phyloP scores from a whole-genome alignment of 2,888 invertebrate species.

The Nemoura dubitans region DNA sequence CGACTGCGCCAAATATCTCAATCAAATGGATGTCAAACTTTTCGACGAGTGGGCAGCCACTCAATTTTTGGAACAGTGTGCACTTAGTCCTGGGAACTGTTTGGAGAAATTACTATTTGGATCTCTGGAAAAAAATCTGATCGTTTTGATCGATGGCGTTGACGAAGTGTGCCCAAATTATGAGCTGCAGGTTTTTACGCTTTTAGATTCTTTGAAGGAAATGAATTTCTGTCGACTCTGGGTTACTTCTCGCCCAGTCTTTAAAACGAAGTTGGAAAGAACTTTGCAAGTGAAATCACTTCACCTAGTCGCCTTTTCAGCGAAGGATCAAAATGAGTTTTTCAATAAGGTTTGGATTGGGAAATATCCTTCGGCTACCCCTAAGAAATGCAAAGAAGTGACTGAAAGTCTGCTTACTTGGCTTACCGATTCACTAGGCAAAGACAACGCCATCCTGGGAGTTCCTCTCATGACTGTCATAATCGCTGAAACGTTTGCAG shows the following conservation, averaged over 20 bases:
- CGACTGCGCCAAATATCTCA: not conserved
- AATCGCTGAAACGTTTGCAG: no score
- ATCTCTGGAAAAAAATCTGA: not conserved
- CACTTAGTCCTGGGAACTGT: not conserved
- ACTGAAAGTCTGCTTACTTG: no score
- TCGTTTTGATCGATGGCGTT: not conserved
- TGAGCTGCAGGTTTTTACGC: not conserved
- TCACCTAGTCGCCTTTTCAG: no score
- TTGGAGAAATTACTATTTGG: not conserved
- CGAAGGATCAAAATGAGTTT: no score
- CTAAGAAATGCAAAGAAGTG: no score
- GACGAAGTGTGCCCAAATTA: not conserved
- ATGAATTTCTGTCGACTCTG: not conserved
- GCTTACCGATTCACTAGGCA: no score
- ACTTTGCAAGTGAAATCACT: no score
- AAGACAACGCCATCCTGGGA: no score
- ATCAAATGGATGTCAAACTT: not conserved
- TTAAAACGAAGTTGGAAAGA: not conserved
- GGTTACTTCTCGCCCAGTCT: not conserved
- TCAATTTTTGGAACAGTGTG: not conserved
- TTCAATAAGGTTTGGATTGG: no score
- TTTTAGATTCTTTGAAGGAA: not conserved
- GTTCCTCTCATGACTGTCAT: no score
- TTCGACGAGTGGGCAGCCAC: not conserved
- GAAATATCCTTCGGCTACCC: no score